A percentile compares a stretch with the other conserved stretches of the same genome.
Evolutionary conservation across 64 coral and sea anemone species (phyloP).

Genomic region (Montipora capricornis): DNA sequence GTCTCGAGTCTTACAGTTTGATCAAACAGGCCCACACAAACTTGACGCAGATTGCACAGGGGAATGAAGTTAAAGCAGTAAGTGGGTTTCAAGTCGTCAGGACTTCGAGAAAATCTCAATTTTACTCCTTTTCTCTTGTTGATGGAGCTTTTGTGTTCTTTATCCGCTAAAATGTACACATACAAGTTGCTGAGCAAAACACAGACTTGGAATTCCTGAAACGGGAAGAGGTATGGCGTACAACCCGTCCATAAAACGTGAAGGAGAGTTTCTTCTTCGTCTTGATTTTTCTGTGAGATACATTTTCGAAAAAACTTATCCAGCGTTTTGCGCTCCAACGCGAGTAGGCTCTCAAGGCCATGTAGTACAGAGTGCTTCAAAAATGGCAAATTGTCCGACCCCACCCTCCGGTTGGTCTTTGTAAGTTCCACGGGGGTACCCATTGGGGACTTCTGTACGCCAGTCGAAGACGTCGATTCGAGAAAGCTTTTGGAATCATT

Average conservation of each 20-base stretch:
- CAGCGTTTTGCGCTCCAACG: constrained; percentile 69
- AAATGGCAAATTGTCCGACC: constrained; percentile 85
- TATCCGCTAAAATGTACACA: constrained; percentile 91
- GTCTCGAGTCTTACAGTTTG: constrained; percentile 95
- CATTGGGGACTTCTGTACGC: constrained; percentile 32
- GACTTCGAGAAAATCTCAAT: constrained; percentile 35
- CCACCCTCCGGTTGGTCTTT: constrained; percentile 82
- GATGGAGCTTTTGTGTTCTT: constrained; percentile 58
- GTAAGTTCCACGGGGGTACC: constrained; percentile 77
- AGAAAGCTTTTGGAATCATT: constrained; percentile 36
- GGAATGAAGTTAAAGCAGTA: constrained; percentile 84
- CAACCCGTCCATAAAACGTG: constrained; percentile 96
- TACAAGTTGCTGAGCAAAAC: constrained; percentile 84
- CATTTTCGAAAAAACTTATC: constrained; percentile 77
- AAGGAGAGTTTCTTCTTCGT: constrained; percentile 74
- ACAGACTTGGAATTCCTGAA: constrained; percentile 81
- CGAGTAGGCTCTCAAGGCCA: constrained; percentile 73
- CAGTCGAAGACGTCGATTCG: constrained; percentile 22
- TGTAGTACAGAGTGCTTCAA: constrained; percentile 54
- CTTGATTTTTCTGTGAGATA: constrained; percentile 65
- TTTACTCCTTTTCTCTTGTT: constrained; percentile 78
- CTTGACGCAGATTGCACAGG: constrained; percentile 67
- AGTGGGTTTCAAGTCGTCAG: constrained; percentile 47
- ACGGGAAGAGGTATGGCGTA: constrained; percentile 79
- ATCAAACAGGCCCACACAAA: constrained; percentile 98